A percentile compares a stretch with the other conserved stretches of the same genome.
Conservation (phyloP, 2,888 invertebrate genomes). For the Hemaris fuciformis region DNA sequence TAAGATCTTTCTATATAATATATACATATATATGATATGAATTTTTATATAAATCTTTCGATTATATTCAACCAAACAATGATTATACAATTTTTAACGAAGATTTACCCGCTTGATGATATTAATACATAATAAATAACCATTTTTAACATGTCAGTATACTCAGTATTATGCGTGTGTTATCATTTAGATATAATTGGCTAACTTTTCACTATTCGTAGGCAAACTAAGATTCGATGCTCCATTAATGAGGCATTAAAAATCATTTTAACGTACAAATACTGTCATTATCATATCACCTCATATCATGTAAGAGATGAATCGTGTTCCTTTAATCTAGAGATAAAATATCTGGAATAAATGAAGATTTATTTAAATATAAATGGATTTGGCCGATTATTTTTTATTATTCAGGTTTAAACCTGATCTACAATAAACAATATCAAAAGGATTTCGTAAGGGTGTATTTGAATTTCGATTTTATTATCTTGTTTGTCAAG, state of each 20-base stretch:
- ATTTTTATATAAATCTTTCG: conserved; percentile 59
- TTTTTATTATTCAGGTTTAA: background rate
- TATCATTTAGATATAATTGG: conserved; percentile 23
- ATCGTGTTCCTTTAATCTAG: conserved; percentile 35
- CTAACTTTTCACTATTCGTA: background rate
- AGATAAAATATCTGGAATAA: conserved; percentile 20
- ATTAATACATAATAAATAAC: conserved; percentile 44
- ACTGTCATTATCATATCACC: conserved; percentile 74
- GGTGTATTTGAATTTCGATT: background rate
- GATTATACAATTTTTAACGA: conserved; percentile 44
- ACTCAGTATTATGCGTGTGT: conserved; percentile 45
- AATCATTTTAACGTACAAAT: conserved; percentile 64
- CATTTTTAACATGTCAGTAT: conserved; percentile 31
- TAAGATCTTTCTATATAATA: conserved; percentile 46
- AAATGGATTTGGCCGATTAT: background rate
- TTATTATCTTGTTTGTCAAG: background rate
- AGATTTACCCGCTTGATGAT: conserved; percentile 47
- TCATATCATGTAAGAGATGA: conserved; percentile 57
- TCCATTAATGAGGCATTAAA: conserved; percentile 6
- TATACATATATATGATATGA: conserved; percentile 30
- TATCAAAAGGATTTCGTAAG: background rate
- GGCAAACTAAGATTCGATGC: conserved; percentile 7
- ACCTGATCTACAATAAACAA: background rate
- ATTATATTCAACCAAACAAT: conserved; percentile 40
- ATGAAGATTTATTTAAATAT: background rate